phyloP scores from a whole-genome alignment of 2,797 vertebrate genomes.

The Chelidonichthys spinosus region DNA sequence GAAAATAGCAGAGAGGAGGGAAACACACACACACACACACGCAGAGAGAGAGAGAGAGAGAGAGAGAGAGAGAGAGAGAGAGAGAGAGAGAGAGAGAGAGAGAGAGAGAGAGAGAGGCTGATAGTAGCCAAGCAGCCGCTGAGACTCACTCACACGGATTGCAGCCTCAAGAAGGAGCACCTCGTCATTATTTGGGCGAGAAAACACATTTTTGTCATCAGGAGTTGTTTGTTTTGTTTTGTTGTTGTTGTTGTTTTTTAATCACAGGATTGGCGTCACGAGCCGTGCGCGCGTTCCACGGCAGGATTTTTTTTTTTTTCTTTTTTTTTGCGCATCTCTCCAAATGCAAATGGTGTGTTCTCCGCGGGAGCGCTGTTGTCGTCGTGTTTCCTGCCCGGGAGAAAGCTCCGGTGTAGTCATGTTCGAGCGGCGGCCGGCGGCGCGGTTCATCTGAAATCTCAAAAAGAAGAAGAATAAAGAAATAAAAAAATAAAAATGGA shows the following conservation, averaged over 20 bases:
- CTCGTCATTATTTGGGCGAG: conserved; percentile 55
- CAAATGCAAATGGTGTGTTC: conserved; percentile 5
- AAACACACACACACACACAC: conserved; percentile 5
- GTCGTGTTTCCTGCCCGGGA: neutral
- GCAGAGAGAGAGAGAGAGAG: no score
- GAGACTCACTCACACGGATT: conserved; percentile 17
- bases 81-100: no score
- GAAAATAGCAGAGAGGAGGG: conserved; percentile 43
- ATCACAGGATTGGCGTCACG: conserved; percentile 41
- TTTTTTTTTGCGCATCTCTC: conserved; percentile 47
- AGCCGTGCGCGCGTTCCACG: conserved; percentile 72
- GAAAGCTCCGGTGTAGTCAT: conserved; percentile 47
- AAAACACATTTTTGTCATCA: conserved; percentile 61
- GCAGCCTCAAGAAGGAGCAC: conserved; percentile 45
- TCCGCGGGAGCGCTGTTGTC: conserved; percentile 20
- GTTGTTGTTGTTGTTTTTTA: neutral
- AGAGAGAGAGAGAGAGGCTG: neutral
- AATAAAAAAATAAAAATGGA: conserved; percentile 61
- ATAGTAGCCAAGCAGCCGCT: conserved; percentile 33
- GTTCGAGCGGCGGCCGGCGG: conserved; percentile 33
- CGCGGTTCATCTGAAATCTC: conserved; percentile 48
- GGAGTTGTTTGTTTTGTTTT: conserved; percentile 17
- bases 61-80: no score
- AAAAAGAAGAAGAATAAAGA: conserved; percentile 9
- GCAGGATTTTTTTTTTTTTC: conserved; percentile 35